Percentiles rank a stretch among this genome's conserved stretches.
Conservation (phyloP, 2,888 invertebrate species). For the Sarcophaga subvicina region DNA sequence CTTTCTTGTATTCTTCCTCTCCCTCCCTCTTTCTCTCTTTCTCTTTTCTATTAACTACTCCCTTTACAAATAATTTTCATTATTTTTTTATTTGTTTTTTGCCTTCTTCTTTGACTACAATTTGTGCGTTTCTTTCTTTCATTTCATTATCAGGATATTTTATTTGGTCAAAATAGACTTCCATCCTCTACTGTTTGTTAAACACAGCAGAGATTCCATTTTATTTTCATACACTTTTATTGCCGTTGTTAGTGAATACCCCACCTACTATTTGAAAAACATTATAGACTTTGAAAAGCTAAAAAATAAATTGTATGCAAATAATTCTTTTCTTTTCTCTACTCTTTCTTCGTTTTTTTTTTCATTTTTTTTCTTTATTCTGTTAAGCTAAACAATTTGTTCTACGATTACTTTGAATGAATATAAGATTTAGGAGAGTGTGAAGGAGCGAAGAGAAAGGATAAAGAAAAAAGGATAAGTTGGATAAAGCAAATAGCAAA, state of each 20-base stretch:
- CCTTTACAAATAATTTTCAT: no score
- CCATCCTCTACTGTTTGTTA: constrained; percentile 54
- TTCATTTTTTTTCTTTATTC: background rate
- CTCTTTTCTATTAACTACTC: background rate
- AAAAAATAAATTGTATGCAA: constrained; percentile 60
- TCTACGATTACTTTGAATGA: constrained; percentile 11
- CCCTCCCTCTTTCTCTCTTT: background rate
- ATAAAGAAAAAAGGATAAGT: constrained; percentile 19
- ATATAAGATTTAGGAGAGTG: background rate
- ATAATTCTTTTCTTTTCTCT: constrained; percentile 31
- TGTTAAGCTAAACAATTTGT: constrained; percentile 62
- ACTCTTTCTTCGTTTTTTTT: background rate
- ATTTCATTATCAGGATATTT: constrained; percentile 32
- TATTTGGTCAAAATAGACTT: constrained; percentile 65
- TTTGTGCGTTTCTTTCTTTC: constrained; percentile 16
- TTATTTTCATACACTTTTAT: constrained; percentile 22
- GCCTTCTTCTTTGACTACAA: background rate
- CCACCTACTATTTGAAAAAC: background rate
- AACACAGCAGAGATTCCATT: constrained; percentile 34
- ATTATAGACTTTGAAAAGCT: constrained; percentile 24
- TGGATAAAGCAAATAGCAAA: constrained; percentile 30
- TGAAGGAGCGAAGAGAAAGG: background rate
- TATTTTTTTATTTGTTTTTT: background rate
- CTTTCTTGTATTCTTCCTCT: constrained; percentile 3
- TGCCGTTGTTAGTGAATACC: background rate